These are phyloP conservation scores for Seira musarum DNA, from an alignment of 2,888 invertebrate species.

Conservation along the genomic window DNA sequence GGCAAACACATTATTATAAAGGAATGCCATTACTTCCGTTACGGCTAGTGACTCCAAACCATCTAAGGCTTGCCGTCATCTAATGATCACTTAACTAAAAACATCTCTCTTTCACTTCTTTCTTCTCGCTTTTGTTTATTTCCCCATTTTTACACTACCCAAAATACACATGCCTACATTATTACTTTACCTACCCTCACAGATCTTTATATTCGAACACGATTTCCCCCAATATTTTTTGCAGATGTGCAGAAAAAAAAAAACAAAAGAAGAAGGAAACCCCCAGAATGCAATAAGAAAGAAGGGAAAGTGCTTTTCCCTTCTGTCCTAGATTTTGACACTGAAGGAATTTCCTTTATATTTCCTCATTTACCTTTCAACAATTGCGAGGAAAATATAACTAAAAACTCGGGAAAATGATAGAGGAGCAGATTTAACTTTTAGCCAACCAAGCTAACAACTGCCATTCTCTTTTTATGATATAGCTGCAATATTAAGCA, in stretches of 20 bases:
- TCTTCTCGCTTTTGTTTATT: conserved; percentile 15
- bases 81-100: conserved; percentile 44
- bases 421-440: background rate
- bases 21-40: conserved; percentile 20
- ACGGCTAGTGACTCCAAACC: conserved; percentile 30
- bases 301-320: background rate
- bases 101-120: conserved; percentile 22
- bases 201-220: too few species aligned
- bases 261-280: too few species aligned
- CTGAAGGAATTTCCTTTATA: conserved; percentile 36
- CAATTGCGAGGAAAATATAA: background rate
- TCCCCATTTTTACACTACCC: conserved; percentile 17
- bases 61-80: conserved; percentile 28
- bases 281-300: background rate
- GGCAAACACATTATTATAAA: conserved; percentile 16
- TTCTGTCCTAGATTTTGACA: conserved; percentile 51
- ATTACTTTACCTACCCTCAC: too few species aligned
- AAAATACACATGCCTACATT: background rate
- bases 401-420: background rate
- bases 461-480: background rate
- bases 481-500: conserved; percentile 33
- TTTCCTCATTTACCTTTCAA: conserved; percentile 19
- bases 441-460: background rate
- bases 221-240: background rate
- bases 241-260: background rate